phyloP scores from a whole-genome alignment of 2,113 vertebrate species.

The Cinclus mexicanus region DNA sequence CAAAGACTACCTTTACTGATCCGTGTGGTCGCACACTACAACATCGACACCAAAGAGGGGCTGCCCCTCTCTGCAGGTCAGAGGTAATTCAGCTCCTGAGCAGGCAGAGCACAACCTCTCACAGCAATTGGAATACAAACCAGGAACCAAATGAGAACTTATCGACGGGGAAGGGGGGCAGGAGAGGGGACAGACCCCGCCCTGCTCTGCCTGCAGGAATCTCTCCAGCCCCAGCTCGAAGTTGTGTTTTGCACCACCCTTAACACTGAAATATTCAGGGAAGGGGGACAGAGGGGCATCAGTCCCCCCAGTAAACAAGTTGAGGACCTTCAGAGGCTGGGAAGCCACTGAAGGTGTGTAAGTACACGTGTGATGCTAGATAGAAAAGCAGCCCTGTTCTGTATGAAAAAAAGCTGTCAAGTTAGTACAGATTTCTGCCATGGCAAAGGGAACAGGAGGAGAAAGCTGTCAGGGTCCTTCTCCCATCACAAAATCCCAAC shows the following conservation, averaged over 20 bases:
- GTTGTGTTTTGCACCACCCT: conserved; percentile 14
- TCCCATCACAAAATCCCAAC: background rate
- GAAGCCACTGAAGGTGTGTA: conserved; percentile 6
- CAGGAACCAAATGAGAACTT: conserved; percentile 46
- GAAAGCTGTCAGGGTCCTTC: conserved; percentile 43
- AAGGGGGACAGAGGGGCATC: background rate
- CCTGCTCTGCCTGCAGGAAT: background rate
- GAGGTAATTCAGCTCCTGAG: conserved; percentile 65
- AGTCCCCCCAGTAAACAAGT: conserved; percentile 57
- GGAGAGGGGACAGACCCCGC: background rate
- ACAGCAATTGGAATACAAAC: background rate
- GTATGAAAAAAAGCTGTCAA: conserved; percentile 59
- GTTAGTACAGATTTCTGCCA: conserved; percentile 56
- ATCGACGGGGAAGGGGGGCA: background rate
- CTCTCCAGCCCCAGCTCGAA: background rate
- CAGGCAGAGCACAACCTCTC: conserved; percentile 36
- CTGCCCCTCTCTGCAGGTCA: conserved; percentile 45
- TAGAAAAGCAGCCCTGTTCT: conserved; percentile 69
- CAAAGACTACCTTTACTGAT: background rate
- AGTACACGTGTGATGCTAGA: conserved; percentile 67
- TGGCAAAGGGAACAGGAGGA: conserved; percentile 39
- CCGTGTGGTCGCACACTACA: conserved; percentile 1
- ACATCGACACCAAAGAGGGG: conserved; percentile 31
- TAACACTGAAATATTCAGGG: conserved; percentile 56
- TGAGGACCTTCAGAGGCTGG: conserved; percentile 13